These are phyloP conservation scores for Manis javanica DNA, from an alignment of 2,797 vertebrate genomes.

Conservation along the genomic window DNA sequence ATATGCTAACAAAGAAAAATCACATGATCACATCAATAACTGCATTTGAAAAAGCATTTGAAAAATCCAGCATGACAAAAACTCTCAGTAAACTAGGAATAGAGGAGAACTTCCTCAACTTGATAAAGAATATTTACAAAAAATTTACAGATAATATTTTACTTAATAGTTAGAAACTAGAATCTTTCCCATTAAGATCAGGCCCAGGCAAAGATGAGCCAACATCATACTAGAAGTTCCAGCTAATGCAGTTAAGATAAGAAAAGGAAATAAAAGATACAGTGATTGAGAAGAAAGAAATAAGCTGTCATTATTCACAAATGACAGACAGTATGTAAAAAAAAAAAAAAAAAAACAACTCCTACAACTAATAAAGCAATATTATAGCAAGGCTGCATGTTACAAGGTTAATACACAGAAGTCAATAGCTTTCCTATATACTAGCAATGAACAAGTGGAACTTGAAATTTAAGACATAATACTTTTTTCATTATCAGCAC, in stretches of 20 bases:
- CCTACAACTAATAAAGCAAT: neutral
- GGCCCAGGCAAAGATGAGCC: neutral
- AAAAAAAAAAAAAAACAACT: neutral
- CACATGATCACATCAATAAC: neutral
- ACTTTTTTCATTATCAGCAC: neutral
- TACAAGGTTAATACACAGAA: neutral
- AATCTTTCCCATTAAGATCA: neutral
- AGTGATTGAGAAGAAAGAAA: neutral
- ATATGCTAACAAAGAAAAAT: neutral
- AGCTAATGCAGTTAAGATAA: neutral
- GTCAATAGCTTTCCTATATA: neutral
- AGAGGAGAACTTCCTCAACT: neutral
- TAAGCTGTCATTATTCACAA: neutral
- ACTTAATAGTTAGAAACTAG: neutral
- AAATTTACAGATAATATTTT: neutral
- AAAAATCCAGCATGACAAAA: neutral
- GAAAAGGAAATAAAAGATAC: neutral
- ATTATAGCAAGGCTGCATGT: neutral
- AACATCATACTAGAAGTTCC: neutral
- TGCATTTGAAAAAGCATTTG: neutral
- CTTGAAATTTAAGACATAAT: neutral
- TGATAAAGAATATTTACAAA: neutral
- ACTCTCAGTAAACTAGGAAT: neutral
- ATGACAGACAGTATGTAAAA: neutral
- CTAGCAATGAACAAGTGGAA: neutral